Evolutionary conservation across 2,797 vertebrate species (phyloP).

Genomic region (Fringilla coelebs): DNA sequence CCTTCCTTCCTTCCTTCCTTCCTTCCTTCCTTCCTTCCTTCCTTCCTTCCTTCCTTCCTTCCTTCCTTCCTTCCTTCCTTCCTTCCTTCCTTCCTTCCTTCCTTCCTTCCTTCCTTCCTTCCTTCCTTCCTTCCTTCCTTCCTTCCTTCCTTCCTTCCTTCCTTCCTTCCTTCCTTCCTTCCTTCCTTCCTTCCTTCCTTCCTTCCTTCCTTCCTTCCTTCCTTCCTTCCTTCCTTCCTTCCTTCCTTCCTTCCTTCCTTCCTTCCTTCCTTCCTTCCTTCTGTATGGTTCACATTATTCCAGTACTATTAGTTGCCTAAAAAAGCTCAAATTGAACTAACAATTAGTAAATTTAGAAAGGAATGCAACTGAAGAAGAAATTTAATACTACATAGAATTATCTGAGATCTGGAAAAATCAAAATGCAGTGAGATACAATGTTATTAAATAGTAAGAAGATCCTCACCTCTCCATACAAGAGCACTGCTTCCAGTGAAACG

Average conservation of each 20-base stretch:
- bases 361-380: not conserved
- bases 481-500: not conserved
- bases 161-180: not conserved
- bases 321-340: not conserved
- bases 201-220: not conserved
- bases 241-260: too few relatives aligned
- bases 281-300: not conserved
- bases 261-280: not conserved
- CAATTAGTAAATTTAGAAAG: not conserved
- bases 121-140: not conserved
- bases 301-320: not conserved
- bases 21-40: too few relatives aligned
- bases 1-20: too few relatives aligned
- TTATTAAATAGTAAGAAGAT: not conserved
- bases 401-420: not conserved
- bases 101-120: too few relatives aligned
- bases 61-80: too few relatives aligned
- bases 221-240: not conserved
- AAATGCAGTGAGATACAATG: not conserved
- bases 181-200: too few relatives aligned
- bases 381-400: not conserved
- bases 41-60: too few relatives aligned
- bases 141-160: not conserved
- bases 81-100: too few relatives aligned
- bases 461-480: not conserved